Percentiles rank a stretch among this genome's conserved stretches.
phyloP scores from a whole-genome alignment of 2,113 vertebrate species.

The Eurypyga helias region DNA sequence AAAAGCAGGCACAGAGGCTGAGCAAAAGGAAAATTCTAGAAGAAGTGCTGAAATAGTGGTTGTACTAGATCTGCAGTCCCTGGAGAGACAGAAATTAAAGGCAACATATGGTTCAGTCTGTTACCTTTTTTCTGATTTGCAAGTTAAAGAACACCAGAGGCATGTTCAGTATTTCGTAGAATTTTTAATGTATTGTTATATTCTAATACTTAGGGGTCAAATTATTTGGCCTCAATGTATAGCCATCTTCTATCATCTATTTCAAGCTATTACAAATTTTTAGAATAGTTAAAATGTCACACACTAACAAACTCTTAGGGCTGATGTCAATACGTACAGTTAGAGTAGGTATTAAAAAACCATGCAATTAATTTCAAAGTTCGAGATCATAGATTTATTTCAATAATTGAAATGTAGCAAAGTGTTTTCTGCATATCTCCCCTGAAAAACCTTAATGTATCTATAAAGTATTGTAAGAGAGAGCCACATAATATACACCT shows the following conservation, averaged over 20 bases:
- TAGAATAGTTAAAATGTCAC: not conserved
- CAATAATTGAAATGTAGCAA: not conserved
- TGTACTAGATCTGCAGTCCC: not conserved
- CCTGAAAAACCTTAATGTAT: not conserved
- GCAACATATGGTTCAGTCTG: not conserved
- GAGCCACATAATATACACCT: accelerated
- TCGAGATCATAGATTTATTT: not conserved
- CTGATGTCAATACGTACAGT: not conserved
- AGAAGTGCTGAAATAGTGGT: not conserved
- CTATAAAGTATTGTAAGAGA: not conserved
- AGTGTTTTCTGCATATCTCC: accelerated
- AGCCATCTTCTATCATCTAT: not conserved
- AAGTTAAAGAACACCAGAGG: not conserved
- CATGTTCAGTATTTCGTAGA: not conserved
- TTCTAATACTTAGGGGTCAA: not conserved
- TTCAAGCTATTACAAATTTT: not conserved
- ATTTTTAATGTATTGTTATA: not conserved
- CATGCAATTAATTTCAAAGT: not conserved
- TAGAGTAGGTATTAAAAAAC: not conserved
- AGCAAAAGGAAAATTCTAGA: not conserved
- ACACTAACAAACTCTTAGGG: not conserved
- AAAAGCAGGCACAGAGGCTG: not conserved
- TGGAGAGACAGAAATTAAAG: not conserved
- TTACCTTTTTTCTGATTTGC: not conserved
- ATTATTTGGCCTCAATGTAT: not conserved